Base-by-base conservation (phyloP, 2,888 invertebrate genomes). In the Lumbricus terrestris region DNA sequence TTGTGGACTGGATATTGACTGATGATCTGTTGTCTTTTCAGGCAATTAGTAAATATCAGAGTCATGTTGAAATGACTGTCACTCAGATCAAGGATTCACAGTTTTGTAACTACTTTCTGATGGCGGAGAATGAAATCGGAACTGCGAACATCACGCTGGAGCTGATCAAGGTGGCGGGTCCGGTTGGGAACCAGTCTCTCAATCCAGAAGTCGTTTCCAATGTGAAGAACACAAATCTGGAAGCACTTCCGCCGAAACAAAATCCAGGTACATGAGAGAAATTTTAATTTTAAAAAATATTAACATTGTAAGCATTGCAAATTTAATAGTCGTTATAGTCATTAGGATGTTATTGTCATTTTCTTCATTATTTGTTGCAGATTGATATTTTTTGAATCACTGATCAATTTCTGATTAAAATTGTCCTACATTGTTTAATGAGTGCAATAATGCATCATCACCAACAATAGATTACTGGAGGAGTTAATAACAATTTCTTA, bases 41-140 rank as follows among this genome's bases (percentile, higher is more conserved):
- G 47, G 29, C 18, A 23, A 38, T 82, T 33, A 38, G 40, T 15
- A 18, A 37, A 69, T 33, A 89, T 11, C 37, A 82, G 5, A 69
- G 83, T 38, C 69, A 82, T n/a, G 89, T 89, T 3, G 40, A 34
- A 16, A 82, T 89, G 89, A 89, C 38, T 29, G 69, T 89, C 29
- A 40, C 16, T 35, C 47, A 89, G 16, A 82, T 89, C 35, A 83
- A 82, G 37, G 42, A 40, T 13, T 83, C 40, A 16, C 89, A 89
- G 33, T 82, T 89, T 13, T 35, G 82, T 82, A 82, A 35, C 33
- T 89, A 89, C 38, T 8, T 18, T 37, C 82, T 89, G 82, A 40
- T 38, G 40, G 89, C 37, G 11, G 82, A 37, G 20, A 89, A 89
- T 89, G 37, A 82, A 29, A 82, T 82, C n/a, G 89, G 89, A 82